Evolutionary conservation across 2,113 vertebrate genomes (phyloP), one percentile per base, ranked within the genome.

Genomic region (Atherinomorus stipes): DNA sequence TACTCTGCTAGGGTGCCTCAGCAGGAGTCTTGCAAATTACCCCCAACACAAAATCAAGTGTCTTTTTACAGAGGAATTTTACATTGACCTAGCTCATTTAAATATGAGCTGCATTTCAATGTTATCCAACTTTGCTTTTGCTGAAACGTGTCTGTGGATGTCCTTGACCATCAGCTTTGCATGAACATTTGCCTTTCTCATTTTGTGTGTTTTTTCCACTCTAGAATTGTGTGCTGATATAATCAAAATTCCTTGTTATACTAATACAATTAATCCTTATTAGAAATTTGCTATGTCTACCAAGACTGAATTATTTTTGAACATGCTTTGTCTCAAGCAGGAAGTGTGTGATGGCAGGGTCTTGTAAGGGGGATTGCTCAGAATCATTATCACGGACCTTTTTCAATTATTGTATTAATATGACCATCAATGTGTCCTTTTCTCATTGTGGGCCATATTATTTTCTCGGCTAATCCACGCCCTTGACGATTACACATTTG

Each of bases 141-240:
- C 60, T 49, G 50, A 38, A 52, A 37, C 38, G 42, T 65, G 64
- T 71, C 53, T 78, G 62, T 71, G 42, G 25, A 82, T 18, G 59
- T 87, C 81, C 76, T 85, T 90, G 80, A 80, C 89, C 84, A 81
- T 89, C 81, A 78, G 85, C 87, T 85, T 87, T 90, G 88, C 87
- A 91, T 91, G 78, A 77, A 73, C 66, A 44, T 74, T 0, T 58
- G 21, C 51, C 19, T 64, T 31, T 63, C 12, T 61, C 22, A 45
- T 69, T 74, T 81, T 63, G 58, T 71, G 25, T 62, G 53, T 71
- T 70, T 64, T 21, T 59, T 7, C 25, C 28, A 68, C 7, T 38
- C 22, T 72, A 8, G 34, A 59, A 78, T 74, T 51, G 26, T 77
- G 51, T 77, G 61, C 67, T 75, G 80, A 74, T 68, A 59, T 76